Evolutionary conservation across 1,140 invertebrate genomes (phyloP).

Genomic region (Drusus annulatus): DNA sequence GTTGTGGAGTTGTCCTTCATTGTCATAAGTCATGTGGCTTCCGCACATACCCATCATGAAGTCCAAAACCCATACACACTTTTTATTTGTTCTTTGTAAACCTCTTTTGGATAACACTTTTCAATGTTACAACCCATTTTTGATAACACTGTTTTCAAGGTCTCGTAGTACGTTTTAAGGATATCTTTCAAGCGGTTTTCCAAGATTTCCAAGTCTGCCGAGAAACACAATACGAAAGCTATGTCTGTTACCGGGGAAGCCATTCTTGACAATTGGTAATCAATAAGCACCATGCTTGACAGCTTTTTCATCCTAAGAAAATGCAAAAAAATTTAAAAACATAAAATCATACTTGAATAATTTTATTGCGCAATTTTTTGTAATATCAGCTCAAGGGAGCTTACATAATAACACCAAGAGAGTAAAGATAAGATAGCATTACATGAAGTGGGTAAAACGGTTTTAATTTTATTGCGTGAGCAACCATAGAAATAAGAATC

Average conservation of each 20-base stretch:
- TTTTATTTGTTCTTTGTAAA: not conserved
- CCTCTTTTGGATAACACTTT: constrained; percentile 18
- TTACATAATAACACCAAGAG: no score
- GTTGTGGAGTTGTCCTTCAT: not conserved
- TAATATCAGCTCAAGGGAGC: no score
- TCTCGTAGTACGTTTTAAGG: not conserved
- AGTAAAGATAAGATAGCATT: no score
- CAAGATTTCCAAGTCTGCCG: not conserved
- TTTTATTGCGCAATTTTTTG: no score
- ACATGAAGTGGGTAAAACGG: no score
- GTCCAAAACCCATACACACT: not conserved
- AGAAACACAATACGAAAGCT: not conserved
- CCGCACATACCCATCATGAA: not conserved
- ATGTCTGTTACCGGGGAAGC: constrained; percentile 7
- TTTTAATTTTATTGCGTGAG: no score
- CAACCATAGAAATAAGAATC: no score
- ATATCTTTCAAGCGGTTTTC: not conserved
- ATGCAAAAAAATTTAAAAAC: not conserved
- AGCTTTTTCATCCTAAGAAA: not conserved
- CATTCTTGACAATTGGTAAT: not conserved
- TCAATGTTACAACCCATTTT: constrained; percentile 5
- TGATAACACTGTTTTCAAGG: not conserved
- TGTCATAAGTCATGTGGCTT: not conserved
- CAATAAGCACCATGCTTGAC: not conserved
- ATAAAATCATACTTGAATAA: no score